Conservation (phyloP, 2,113 vertebrate genomes). For the Sphyrna mokarran region DNA sequence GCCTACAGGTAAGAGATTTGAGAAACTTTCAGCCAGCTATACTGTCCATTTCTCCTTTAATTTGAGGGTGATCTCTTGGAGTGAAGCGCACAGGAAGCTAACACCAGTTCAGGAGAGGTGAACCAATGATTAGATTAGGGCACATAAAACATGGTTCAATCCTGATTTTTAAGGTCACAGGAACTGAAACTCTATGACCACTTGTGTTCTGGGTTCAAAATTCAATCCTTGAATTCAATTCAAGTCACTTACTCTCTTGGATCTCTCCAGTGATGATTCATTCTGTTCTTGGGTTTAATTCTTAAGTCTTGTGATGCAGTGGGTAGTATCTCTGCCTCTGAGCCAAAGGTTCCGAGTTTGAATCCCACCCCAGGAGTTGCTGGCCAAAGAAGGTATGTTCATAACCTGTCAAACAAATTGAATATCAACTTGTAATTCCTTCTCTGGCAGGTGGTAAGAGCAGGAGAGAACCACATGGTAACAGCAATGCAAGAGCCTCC, state of each 20-base stretch:
- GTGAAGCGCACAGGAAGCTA: not conserved
- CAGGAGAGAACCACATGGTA: no score
- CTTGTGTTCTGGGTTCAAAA: not conserved
- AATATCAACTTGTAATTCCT: no score
- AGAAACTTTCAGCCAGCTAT: not conserved
- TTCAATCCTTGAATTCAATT: not conserved
- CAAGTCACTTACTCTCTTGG: not conserved
- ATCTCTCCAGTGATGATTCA: not conserved
- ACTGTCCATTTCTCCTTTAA: not conserved
- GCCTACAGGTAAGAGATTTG: constrained; percentile 79
- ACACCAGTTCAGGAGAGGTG: not conserved
- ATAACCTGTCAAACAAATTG: no score
- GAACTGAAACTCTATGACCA: not conserved
- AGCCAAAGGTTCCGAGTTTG: no score
- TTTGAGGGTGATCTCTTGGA: not conserved
- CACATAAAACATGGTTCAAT: not conserved
- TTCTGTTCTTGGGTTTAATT: not conserved
- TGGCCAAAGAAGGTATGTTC: no score
- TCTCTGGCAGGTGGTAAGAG: no score
- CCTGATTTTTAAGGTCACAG: not conserved
- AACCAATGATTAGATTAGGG: not conserved
- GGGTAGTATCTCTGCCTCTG: no score
- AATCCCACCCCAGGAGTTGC: no score
- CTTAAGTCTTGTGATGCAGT: no score
- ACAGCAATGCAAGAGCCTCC: no score